Base-by-base conservation (phyloP, 2,797 vertebrate genomes). In the Pogoniulus pusillus region DNA sequence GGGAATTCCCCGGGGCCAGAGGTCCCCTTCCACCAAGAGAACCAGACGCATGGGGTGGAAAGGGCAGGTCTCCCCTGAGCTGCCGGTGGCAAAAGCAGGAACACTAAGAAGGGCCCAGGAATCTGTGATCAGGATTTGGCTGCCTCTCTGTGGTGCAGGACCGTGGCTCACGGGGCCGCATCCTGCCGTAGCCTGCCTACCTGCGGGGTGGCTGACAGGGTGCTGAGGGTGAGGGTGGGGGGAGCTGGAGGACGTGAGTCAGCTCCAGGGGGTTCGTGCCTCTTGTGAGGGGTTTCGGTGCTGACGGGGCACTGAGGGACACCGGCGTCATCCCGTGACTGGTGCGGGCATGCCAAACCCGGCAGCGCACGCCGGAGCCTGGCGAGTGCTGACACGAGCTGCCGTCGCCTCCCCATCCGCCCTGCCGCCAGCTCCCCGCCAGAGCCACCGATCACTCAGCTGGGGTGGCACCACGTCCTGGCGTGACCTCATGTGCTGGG, bases 341-440 rank as follows among this genome's bases (percentile, higher is more conserved):
- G 85, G 37, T 8, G 30, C n/a, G 76, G 62, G 59, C 73, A 62
- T 32, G 29, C 55, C 49, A 62, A 83, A 63, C 47, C 64, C 1
- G 1, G 34, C 0, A 0, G 55, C 0, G 1, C 35, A 30, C 1
- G 0, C 0, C 4, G 74, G 34, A 87, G 11, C 34, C 11, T 0
- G 0, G 24, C 87, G 58, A 91, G 94, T 53, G 82, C 73, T 5
- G 0, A 37, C 93, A 83, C 0, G 83, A 84, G 58, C 80, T 54
- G 64, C n/a, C 0, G 0, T 29, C 0, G 0, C 51, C 43, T 80
- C 59, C 69, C 41, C 1, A 2, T n/a, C 43, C 1, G 0, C 37
- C 66, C 26, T 1, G 0, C 34, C 1, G 3, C 53, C 2, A 1
- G 59, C 41, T 17, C 24, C 58, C 17, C 0, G 0, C 6, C 55